Conservation (phyloP, 1,140 invertebrate species). For the Zaprionus tsacasi region DNA sequence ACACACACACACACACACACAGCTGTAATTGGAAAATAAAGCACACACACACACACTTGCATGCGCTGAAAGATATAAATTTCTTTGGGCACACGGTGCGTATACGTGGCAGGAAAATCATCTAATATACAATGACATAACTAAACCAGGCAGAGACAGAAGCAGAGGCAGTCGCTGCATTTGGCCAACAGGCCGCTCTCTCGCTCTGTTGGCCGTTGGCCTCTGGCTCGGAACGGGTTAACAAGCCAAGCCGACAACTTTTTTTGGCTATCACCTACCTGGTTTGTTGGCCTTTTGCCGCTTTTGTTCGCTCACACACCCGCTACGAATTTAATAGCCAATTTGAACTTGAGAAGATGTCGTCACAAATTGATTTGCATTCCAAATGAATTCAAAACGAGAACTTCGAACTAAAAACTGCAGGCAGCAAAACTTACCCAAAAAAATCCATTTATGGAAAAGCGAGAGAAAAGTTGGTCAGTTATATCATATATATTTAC, state of each 20-base stretch:
- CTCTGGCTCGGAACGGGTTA: conserved; percentile 57
- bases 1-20: conserved; percentile 20
- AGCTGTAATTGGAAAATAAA: conserved; percentile 76
- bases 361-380: conserved; percentile 64
- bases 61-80: conserved; percentile 57
- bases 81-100: conserved; percentile 48
- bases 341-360: conserved; percentile 78
- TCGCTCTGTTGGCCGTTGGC: conserved; percentile 28
- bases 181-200: conserved; percentile 1
- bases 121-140: conserved; percentile 44
- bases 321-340: conserved; percentile 65
- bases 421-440: conserved; percentile 12
- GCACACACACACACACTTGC: conserved; percentile 37
- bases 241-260: conserved; percentile 49
- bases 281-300: conserved; percentile 56
- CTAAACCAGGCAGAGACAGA: neutral
- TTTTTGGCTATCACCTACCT: conserved; percentile 57
- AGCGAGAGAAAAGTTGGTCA: neutral
- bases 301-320: conserved; percentile 45
- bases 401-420: conserved; percentile 33
- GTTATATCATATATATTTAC: neutral
- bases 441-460: neutral
- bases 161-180: conserved; percentile 14
- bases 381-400: conserved; percentile 64
- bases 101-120: conserved; percentile 52